Percentiles rank a stretch among this genome's conserved stretches.
Conservation (phyloP, 2,888 invertebrate species). For the Aphidoletes aphidimyza region DNA sequence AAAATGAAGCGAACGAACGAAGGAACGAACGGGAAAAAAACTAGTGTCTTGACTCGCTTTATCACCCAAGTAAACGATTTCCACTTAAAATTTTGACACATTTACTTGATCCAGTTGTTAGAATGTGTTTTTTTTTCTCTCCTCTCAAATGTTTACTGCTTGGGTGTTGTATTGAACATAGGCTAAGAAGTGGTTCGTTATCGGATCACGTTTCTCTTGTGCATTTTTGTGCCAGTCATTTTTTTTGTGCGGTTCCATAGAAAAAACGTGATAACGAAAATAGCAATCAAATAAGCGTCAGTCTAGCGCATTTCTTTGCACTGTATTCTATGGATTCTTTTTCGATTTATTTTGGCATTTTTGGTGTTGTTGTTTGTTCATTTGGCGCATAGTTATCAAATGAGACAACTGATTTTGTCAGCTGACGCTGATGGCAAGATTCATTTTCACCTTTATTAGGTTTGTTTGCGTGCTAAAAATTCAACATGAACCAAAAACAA, state of each 20-base stretch:
- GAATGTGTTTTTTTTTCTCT: too few species aligned
- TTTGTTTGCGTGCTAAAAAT: neutral
- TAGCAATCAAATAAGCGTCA: neutral
- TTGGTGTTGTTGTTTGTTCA: neutral
- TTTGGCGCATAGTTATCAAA: neutral
- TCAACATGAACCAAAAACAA: neutral
- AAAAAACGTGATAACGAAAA: neutral
- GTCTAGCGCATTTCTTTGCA: neutral
- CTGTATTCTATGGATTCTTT: neutral
- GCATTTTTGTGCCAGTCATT: constrained; percentile 20
- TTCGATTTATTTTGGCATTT: neutral
- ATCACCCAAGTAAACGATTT: neutral
- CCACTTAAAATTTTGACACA: neutral
- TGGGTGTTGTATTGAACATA: constrained; percentile 12
- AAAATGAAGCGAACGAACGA: neutral
- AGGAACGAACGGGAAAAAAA: neutral
- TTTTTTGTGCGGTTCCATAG: neutral
- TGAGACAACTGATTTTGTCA: constrained; percentile 42
- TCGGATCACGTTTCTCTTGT: constrained; percentile 36
- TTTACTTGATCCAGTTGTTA: too few species aligned
- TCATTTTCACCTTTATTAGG: constrained; percentile 1
- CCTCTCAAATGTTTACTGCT: neutral
- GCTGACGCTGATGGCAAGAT: neutral
- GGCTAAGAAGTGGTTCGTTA: constrained; percentile 30
- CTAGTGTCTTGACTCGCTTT: neutral